These are phyloP conservation scores for Ciona savignyi DNA, from an alignment of 23 tunicate species.

Conservation along the genomic window DNA sequence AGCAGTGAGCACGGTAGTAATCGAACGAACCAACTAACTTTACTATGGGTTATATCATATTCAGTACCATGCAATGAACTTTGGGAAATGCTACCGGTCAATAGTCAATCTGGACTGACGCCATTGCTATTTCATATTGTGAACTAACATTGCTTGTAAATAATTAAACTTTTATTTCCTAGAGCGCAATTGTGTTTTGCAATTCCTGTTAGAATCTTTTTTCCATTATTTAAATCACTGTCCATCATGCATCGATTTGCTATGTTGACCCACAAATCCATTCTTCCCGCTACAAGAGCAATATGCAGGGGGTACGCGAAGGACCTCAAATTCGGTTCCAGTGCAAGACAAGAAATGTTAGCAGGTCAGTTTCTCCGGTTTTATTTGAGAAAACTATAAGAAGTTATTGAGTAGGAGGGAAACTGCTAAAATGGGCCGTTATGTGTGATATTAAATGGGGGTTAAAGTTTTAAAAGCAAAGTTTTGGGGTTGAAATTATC, in stretches of 20 bases:
- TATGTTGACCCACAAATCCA: constrained; percentile 18
- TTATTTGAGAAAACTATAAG: not conserved
- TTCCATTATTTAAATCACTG: not conserved
- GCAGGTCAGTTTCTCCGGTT: constrained; percentile 46
- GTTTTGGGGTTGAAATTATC: not conserved
- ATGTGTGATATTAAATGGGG: not conserved
- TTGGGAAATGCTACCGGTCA: too few relatives aligned
- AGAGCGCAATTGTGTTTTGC: too few relatives aligned
- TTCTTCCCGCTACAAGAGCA: constrained; percentile 17
- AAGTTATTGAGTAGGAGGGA: not conserved
- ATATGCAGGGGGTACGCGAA: constrained; percentile 64
- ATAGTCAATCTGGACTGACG: too few relatives aligned
- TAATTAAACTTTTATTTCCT: too few relatives aligned
- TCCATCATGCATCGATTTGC: constrained; percentile 72
- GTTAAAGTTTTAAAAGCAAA: not conserved
- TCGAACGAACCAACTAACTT: constrained; percentile 83
- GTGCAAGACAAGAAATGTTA: constrained; percentile 87
- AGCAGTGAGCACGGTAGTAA: too few relatives aligned
- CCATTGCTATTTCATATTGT: too few relatives aligned
- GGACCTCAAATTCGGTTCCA: constrained; percentile 56
- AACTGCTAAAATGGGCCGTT: not conserved
- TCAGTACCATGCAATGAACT: constrained; percentile 77
- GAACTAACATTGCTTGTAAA: too few relatives aligned
- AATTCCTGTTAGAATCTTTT: too few relatives aligned
- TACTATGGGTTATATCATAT: constrained; percentile 85